Conservation (phyloP, 2,888 invertebrate species). For the Drosophila antonietae region DNA sequence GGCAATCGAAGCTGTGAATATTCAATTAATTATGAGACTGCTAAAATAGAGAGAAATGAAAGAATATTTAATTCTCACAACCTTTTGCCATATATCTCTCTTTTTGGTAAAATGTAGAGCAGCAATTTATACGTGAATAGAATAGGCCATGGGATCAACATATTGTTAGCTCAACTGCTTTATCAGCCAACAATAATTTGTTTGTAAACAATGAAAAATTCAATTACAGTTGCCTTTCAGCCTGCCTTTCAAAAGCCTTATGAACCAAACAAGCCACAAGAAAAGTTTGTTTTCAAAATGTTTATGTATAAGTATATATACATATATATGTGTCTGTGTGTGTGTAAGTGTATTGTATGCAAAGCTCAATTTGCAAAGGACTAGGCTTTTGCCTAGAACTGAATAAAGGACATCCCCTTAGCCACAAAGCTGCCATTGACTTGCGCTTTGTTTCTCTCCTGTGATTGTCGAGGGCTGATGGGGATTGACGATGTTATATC, state of each 20-base stretch:
- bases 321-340: not conserved
- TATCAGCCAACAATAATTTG: conserved; percentile 70
- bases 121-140: conserved; percentile 52
- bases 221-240: conserved; percentile 63
- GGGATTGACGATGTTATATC: conserved; percentile 9
- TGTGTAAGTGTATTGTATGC: conserved; percentile 11
- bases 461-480: conserved; percentile 4
- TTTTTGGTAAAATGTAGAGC: conserved; percentile 4
- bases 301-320: not conserved
- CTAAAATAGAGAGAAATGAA: not conserved
- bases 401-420: conserved; percentile 44
- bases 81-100: not conserved
- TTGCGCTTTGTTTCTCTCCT: conserved; percentile 11
- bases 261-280: conserved; percentile 61
- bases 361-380: conserved; percentile 26
- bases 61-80: not conserved
- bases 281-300: conserved; percentile 52
- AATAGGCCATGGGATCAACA: conserved; percentile 26
- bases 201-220: conserved; percentile 73
- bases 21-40: conserved; percentile 2
- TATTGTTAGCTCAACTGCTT: conserved; percentile 48
- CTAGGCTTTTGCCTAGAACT: conserved; percentile 28
- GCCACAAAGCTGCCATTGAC: conserved; percentile 29
- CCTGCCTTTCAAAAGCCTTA: conserved; percentile 41
- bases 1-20: not conserved